Conservation (phyloP, 2,113 vertebrate species). For the Megatriorchis doriae region DNA sequence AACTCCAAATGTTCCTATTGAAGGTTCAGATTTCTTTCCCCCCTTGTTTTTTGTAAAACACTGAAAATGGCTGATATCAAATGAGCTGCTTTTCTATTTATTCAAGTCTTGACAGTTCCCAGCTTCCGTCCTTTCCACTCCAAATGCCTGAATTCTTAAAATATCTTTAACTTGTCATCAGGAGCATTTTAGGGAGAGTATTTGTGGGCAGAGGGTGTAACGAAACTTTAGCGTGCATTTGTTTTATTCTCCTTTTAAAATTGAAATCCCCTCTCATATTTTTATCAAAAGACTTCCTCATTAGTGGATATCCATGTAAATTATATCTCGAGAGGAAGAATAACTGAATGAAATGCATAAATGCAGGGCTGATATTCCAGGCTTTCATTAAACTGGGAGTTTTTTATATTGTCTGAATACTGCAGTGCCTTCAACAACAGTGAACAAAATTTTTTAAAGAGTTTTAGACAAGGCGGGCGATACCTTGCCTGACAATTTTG, state of each 20-base stretch:
- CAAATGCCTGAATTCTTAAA: neutral
- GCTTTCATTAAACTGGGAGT: neutral
- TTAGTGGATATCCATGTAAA: neutral
- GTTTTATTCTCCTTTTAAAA: neutral
- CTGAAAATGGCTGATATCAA: neutral
- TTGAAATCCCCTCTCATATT: neutral
- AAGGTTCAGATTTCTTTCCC: neutral
- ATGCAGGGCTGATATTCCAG: neutral
- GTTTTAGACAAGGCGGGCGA: neutral
- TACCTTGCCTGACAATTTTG: neutral
- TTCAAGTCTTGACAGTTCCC: neutral
- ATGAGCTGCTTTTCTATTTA: neutral
- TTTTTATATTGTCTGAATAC: neutral
- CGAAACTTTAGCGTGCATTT: neutral
- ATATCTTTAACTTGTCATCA: neutral
- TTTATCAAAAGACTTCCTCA: neutral
- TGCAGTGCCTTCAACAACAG: neutral
- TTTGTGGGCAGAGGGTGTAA: neutral
- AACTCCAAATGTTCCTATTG: slow-evolving; percentile 26
- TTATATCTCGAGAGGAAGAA: neutral
- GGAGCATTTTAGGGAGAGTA: neutral
- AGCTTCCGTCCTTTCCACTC: neutral
- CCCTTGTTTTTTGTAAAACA: slow-evolving; percentile 8
- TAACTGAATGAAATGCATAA: neutral
- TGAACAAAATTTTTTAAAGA: neutral